Evolutionary conservation across 92 coral and sea anemone genomes (phyloP), one percentile per base, ranked within the genome.

Genomic region (Virgularia gustaviana): DNA sequence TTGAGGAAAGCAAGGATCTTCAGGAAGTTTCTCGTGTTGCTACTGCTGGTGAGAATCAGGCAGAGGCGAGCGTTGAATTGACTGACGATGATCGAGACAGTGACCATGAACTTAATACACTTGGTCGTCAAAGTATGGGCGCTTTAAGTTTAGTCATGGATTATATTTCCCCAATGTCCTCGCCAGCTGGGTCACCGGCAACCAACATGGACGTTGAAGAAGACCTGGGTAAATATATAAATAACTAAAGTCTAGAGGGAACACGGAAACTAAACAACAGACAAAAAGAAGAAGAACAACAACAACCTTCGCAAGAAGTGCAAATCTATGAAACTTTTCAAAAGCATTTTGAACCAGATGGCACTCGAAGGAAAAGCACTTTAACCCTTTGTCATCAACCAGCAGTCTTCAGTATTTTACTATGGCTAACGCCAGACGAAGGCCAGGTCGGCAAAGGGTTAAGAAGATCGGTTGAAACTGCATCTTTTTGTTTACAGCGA

Each of bases 111-210:
- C 18, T 9, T 49, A 61, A 23, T 9, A 31, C 44, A 8, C 5
- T 68, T 12, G 60, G 10, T 49, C 12, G 49, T 9, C n/a, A 49
- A 32, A 34, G 25, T 20, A 49, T 68, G 25, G 75, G 60, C 43
- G 99, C 96, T 41, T 67, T 94, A 31, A 85, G 85, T 57, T 78
- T 89, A 9, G 73, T 94, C 13, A 76, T 79, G 90, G 95, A 81
- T 65, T 94, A 94, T 33, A 83, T 78, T 61, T 89, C 99, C 4
- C 90, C 98, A 9, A 60, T 67, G 60, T 67, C 74, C 25, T 67
- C 75, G 53, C 75, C 75, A 4, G 47, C 38, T 2, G 3, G 32
- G 20, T 65, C 72, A 16, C 56, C 56, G 32, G 37, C 29, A 8
- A 28, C 16, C 30, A 34, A 27, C 28, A 68, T 68, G 74, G 72